Evolutionary conservation across 2,797 vertebrate genomes (phyloP), one percentile per base, ranked within the genome.

Genomic region (Aphelocoma californica): DNA sequence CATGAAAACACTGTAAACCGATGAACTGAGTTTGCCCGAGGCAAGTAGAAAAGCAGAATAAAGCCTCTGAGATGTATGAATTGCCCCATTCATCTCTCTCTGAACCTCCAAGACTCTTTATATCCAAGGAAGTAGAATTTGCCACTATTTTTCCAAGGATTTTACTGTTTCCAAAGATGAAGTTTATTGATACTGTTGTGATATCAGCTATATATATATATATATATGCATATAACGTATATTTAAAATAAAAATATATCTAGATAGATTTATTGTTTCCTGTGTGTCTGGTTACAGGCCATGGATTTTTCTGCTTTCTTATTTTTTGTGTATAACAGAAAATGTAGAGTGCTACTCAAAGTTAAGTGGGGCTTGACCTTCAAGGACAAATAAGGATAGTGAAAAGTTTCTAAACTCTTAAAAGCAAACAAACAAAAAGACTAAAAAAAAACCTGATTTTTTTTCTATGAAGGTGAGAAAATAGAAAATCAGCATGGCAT

Each of bases 371-470:
- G 5, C 4, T 48, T 82, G 44, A 67, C 9, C 12, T 74, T 79
- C 26, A 82, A 50, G 23, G 17, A 66, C 6, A 66, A 71, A 4
- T 34, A 75, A 45, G 29, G 6, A 50, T 17, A n/a, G 3, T 18
- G 7, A 36, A 70, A 78, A 64, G 29, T 2, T 29, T 56, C 16
- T 62, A 26, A 72, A 61, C 3, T 50, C 31, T 57, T 53, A 17
- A 65, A 91, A 83, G 8, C 3, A 81, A 71, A 8, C 2, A 26
- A n/a, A 48, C 20, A 62, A 26, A 53, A 34, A 17, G 2, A 2
- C 7, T 9, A 16, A 0, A 9, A 61, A 61, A 61, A 36, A 20
- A 2, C 2, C 7, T n/a, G 4, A 4, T 36, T 36, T 4, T 0
- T 47, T 51, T 81, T 9, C 4, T 40, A 1, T n/a, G 9, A 69